Conservation (phyloP, 1,140 invertebrate species). For the Chrysoperla carnea region DNA sequence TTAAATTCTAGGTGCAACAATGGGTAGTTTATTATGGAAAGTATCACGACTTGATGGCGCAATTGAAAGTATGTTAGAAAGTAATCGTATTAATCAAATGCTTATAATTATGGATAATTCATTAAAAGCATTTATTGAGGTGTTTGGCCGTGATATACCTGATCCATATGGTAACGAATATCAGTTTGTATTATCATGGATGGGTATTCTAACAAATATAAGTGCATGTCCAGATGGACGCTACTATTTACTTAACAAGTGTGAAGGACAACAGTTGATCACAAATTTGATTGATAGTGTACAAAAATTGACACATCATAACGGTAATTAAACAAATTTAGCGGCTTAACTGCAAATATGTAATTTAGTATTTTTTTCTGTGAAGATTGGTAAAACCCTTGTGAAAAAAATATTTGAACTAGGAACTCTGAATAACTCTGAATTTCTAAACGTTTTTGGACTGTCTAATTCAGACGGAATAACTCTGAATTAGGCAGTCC, state of each 20-base stretch:
- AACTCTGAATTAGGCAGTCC: too few relatives aligned
- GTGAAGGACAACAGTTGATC: not conserved
- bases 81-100: not conserved
- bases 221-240: not conserved
- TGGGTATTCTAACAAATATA: not conserved
- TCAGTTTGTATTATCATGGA: not conserved
- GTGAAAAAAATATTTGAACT: too few relatives aligned
- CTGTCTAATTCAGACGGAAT: too few relatives aligned
- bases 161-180: not conserved
- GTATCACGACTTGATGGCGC: not conserved
- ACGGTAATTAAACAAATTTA: too few relatives aligned
- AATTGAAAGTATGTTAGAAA: not conserved
- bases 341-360: too few relatives aligned
- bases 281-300: too few relatives aligned
- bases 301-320: too few relatives aligned
- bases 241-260: not conserved
- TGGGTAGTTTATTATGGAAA: not conserved
- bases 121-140: not conserved
- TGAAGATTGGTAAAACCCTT: too few relatives aligned
- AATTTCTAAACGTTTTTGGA: too few relatives aligned
- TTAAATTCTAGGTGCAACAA: not conserved
- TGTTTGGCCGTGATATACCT: not conserved
- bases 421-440: too few relatives aligned
- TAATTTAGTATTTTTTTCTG: too few relatives aligned
- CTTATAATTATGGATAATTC: not conserved